phyloP scores from a whole-genome alignment of 2,797 vertebrate species.

The Notolepis coatsorum region DNA sequence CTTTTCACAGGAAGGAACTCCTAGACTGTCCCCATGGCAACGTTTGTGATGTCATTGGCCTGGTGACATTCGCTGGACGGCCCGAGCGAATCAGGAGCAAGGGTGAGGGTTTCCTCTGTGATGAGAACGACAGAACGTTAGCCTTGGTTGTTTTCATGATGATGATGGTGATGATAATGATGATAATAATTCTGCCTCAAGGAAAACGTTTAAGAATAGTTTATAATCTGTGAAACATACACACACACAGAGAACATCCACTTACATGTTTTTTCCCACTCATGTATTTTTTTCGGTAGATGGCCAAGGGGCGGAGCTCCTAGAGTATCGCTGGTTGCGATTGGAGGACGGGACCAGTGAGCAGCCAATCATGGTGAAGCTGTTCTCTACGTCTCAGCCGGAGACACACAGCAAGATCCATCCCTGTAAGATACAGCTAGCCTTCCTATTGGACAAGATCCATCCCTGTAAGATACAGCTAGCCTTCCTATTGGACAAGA shows the following conservation, averaged over 20 bases:
- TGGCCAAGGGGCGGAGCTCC: constrained; percentile 62
- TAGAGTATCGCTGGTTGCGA: constrained; percentile 79
- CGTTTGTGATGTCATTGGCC: constrained; percentile 79
- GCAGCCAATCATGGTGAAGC: constrained; percentile 76
- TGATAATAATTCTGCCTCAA: no score
- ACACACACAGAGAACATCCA: background rate
- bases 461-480: no score
- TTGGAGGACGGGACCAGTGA: constrained; percentile 73
- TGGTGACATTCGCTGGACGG: constrained; percentile 78
- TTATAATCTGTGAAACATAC: no score
- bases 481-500: no score
- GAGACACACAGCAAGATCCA: constrained; percentile 70
- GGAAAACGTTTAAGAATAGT: no score
- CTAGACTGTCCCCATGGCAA: constrained; percentile 33
- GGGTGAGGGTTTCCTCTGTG: constrained; percentile 61
- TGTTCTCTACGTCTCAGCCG: constrained; percentile 82
- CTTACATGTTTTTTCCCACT: background rate
- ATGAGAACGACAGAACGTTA: background rate
- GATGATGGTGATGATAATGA: no score
- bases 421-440: constrained; percentile 62
- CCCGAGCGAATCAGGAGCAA: constrained; percentile 74
- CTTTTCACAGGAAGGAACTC: constrained; percentile 67
- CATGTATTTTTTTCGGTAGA: constrained; percentile 36
- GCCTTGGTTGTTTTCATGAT: no score
- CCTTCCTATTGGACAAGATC: no score